A percentile compares a stretch with the other conserved stretches of the same genome.
Conservation (phyloP, 2,797 vertebrate species). For the Hapalemur alaotrensis region DNA sequence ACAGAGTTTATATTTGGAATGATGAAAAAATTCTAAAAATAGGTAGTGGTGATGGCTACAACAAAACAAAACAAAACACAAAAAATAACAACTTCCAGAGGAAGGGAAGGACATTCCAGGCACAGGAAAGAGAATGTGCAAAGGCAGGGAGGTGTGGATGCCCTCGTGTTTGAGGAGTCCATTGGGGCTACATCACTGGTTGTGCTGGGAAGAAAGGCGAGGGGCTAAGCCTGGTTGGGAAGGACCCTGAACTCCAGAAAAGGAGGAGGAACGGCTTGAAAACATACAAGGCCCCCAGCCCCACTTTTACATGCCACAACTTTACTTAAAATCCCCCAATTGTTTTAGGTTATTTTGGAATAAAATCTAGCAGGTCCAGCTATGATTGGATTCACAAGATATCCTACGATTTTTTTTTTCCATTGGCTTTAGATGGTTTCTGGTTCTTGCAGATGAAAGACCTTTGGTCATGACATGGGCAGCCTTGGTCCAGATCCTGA, state of each 20-base stretch:
- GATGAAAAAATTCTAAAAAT: not conserved
- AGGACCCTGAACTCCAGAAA: not conserved
- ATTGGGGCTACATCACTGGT: not conserved
- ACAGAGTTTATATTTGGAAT: not conserved
- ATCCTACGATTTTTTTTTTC: not conserved
- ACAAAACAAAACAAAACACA: not conserved
- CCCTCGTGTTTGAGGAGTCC: not conserved
- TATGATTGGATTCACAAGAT: not conserved
- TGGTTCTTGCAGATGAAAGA: not conserved
- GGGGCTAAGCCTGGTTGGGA: not conserved
- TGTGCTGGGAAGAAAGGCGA: not conserved
- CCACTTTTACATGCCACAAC: not conserved
- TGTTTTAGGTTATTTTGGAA: not conserved
- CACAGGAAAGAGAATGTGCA: not conserved
- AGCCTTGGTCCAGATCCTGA: not conserved
- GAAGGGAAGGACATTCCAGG: not conserved
- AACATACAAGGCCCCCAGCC: not conserved
- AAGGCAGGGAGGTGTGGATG: not conserved
- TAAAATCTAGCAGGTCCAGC: not conserved
- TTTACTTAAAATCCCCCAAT: not conserved
- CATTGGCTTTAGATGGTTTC: not conserved
- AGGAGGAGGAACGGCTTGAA: not conserved
- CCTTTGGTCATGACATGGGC: not conserved
- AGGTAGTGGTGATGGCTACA: not conserved
- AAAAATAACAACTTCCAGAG: not conserved